Conservation (phyloP, 2,888 invertebrate species). For the Parascotia fuliginaria region DNA sequence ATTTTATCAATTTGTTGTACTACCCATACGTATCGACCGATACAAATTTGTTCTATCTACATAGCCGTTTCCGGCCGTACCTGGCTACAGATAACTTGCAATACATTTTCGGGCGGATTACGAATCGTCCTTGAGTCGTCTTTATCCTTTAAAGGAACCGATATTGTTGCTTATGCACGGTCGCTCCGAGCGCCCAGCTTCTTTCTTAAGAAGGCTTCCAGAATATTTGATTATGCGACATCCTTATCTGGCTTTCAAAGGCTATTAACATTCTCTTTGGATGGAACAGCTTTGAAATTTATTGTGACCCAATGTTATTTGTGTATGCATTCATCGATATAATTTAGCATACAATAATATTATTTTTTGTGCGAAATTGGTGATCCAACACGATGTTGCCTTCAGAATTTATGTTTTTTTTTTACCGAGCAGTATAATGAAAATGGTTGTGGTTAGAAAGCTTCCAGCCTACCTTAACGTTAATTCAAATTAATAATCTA, state of each 20-base stretch:
- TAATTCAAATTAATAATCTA: too few species aligned
- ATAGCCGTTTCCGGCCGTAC: conserved; percentile 44
- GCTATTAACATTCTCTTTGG: conserved; percentile 69
- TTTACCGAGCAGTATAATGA: neutral
- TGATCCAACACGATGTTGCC: conserved; percentile 16
- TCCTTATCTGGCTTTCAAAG: conserved; percentile 73
- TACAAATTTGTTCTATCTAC: conserved; percentile 41
- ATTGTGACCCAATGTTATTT: conserved; percentile 52
- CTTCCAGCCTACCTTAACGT: too few species aligned
- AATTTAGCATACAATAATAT: conserved; percentile 44
- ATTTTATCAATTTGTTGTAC: neutral
- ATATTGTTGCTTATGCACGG: conserved; percentile 79
- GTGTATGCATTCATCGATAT: conserved; percentile 45
- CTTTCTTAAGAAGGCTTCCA: conserved; percentile 73
- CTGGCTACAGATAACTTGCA: conserved; percentile 59
- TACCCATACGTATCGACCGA: conserved; percentile 18
- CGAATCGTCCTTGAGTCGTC: conserved; percentile 69
- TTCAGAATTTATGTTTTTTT: conserved; percentile 12
- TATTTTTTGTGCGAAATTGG: conserved; percentile 31
- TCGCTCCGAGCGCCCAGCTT: conserved; percentile 59
- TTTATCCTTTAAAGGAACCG: conserved; percentile 76
- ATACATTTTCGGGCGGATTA: conserved; percentile 68
- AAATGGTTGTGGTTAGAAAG: too few species aligned
- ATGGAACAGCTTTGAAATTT: conserved; percentile 59
- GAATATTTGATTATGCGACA: conserved; percentile 79